Base-by-base conservation (phyloP, 2,797 vertebrate genomes). In the Microcaecilia unicolor region DNA sequence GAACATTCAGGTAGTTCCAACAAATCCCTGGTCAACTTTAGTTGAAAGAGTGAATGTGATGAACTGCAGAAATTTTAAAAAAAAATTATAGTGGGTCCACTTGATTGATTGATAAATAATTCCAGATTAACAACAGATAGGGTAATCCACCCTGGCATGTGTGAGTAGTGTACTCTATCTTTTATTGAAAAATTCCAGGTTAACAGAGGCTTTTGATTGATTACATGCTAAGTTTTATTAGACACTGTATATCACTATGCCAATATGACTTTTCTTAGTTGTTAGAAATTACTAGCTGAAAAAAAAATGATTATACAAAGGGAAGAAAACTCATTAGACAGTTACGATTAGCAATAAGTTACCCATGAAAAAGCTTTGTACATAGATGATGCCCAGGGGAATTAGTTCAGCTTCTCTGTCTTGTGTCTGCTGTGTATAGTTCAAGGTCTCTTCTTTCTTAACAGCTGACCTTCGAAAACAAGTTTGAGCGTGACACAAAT, bases 221-320 rank as follows among this genome's bases (percentile, higher is more conserved):
- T 81, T 55, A 49, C 40, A 17, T 21, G 41, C 55, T 23, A 11
- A 29, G 66, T 63, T 72, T 50, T 55, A 70, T 74, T 74, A 65
- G 75, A 78, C 78, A 83, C 48, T 48, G 58, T 70, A 74, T 70
- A 83, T 83, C 72, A 76, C 48, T 66, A 64, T 83, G 76, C 70
- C 80, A 78, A 81, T 83, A 83, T 55, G 70, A 79, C 81, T 81
- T 80, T n/a, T 74, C 55, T 70, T 50, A 51, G 61, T 70, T 60
- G 69, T 64, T 76, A 74, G 70, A 76, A 76, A 62, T n/a, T 48
- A 64, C 36, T 41, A 37, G 40, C 40, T 63, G 55, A 8, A 10
- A 2, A 8, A 46, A 35, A n/a, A 64, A 67, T 67, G 49, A 65
- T 59, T 50, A 48, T 53, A 42, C 32, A 65, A 55, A 62, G 25